Percentiles rank a stretch among this genome's conserved stretches.
These are phyloP conservation scores for Tetragnatha montana DNA, from an alignment of 2,888 invertebrate species.

Conservation along the genomic window DNA sequence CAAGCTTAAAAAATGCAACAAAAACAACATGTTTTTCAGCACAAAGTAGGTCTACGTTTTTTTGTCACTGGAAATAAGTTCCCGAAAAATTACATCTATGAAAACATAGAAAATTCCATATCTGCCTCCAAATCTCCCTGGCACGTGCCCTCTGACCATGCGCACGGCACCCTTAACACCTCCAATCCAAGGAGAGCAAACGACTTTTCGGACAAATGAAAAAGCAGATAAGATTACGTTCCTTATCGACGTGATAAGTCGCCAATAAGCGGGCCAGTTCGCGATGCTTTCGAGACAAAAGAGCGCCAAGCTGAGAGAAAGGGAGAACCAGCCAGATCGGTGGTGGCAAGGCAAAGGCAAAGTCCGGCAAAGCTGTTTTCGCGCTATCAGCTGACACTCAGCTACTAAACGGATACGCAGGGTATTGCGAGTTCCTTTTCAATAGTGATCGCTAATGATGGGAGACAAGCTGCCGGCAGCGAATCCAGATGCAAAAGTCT, in stretches of 20 bases:
- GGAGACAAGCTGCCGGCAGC: constrained; percentile 53
- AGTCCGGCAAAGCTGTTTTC: constrained; percentile 13
- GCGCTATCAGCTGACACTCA: constrained; percentile 19
- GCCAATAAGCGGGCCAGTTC: constrained; percentile 28
- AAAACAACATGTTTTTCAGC: not conserved
- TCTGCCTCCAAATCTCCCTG: not conserved
- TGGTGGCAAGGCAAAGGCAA: constrained; percentile 25
- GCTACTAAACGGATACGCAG: constrained; percentile 43
- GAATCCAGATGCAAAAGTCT: constrained; percentile 50
- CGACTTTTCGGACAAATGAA: not conserved
- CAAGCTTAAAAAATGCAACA: too few species aligned
- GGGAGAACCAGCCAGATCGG: constrained; percentile 11
- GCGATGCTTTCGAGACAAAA: not conserved
- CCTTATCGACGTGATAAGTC: constrained; percentile 52
- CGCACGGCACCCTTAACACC: not conserved
- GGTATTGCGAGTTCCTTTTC: constrained; percentile 41
- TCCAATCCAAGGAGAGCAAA: not conserved
- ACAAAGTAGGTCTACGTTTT: not conserved
- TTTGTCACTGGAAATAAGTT: not conserved
- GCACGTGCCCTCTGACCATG: not conserved
- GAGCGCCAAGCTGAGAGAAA: constrained; percentile 5
- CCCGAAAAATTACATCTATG: not conserved
- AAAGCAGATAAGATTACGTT: constrained; percentile 16
- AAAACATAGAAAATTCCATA: not conserved
- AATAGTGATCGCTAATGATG: constrained; percentile 34